Base-by-base conservation (phyloP, 1,140 invertebrate species). In the Microplitis demolitor region DNA sequence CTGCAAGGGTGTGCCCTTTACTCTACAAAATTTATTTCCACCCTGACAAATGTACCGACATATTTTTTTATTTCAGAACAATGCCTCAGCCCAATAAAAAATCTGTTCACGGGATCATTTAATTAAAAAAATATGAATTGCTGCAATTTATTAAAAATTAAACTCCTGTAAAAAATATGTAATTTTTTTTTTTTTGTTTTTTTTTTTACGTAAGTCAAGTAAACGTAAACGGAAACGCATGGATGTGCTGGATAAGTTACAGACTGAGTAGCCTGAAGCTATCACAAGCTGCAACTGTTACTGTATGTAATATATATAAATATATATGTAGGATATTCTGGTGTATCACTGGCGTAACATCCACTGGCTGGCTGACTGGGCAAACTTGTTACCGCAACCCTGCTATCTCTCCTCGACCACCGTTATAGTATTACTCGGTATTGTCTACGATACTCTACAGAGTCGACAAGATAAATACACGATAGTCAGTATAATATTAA, bases 331-430 rank as follows among this genome's bases (percentile, higher is more conserved):
- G 39, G 6, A 6, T 45, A 45, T 67, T 67, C 51, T 24, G 51
- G 50, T 50, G 66, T 67, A 67, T 67, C 66, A 67, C 39, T 67
- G 66, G 66, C 33, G 66, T 53, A 67, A 67, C 66, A 67, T 67
- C 50, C 39, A 67, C 62, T 50, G 62, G 39, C 4, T n/a, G 56
- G 35, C 35, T 39, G 63, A 33, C 51, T 67, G 51, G 45, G 66
- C 66, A 67, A 67, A 67, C 66, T 67, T 54, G 66, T 67, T 67
- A 67, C 66, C 66, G 31, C 66, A 67, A 67, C 45, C 66, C 66
- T 54, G 16, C 39, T 6, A 11, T 45, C 39, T 45, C 6, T 45
- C 39, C 11, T 9, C 6, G 39, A 45, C 39, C 45, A 51, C 66
- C 39, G 50, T 54, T 67, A 54, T 53, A 56, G 66, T 24, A 53